Evolutionary conservation across 2,888 invertebrate genomes (phyloP).

Genomic region (Mesorhabditis sp.): DNA sequence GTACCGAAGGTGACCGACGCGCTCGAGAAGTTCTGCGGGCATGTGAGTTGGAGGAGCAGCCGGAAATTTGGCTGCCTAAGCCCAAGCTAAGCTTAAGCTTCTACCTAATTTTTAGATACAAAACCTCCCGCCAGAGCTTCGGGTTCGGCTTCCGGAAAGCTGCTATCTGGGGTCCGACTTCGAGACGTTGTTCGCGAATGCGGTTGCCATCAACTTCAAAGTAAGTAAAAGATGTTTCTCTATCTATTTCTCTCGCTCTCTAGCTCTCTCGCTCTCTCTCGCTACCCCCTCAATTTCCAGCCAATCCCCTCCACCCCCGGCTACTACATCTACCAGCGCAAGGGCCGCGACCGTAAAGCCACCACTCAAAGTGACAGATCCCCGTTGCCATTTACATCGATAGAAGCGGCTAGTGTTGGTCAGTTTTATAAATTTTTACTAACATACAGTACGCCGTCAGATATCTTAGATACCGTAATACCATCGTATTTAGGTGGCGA

Average conservation of each 20-base stretch:
- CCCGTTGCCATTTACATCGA: background rate
- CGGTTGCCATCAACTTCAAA: conserved; percentile 18
- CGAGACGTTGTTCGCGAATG: conserved; percentile 21
- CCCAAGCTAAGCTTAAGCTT: background rate
- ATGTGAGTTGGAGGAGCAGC: background rate
- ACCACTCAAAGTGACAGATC: background rate
- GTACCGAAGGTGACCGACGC: background rate
- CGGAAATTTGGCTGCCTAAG: background rate
- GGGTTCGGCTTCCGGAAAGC: background rate
- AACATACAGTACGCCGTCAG: too few relatives aligned
- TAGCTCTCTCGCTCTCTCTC: too few relatives aligned
- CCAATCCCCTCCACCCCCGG: background rate
- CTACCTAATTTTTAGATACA: background rate
- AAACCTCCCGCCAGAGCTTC: background rate
- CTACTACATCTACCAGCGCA: background rate
- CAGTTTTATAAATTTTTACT: too few relatives aligned
- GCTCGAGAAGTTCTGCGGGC: background rate
- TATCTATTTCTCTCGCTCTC: too few relatives aligned
- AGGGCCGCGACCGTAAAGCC: conserved; percentile 1
- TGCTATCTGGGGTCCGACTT: conserved; percentile 25
- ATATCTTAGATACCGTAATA: too few relatives aligned
- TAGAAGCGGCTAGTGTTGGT: background rate
- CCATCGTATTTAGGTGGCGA: background rate
- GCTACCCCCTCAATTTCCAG: background rate
- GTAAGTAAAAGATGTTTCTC: background rate